Evolutionary conservation across 35 echinoderm and acorn worm species (phyloP).

Genomic region (Ophiothrix spiculata): DNA sequence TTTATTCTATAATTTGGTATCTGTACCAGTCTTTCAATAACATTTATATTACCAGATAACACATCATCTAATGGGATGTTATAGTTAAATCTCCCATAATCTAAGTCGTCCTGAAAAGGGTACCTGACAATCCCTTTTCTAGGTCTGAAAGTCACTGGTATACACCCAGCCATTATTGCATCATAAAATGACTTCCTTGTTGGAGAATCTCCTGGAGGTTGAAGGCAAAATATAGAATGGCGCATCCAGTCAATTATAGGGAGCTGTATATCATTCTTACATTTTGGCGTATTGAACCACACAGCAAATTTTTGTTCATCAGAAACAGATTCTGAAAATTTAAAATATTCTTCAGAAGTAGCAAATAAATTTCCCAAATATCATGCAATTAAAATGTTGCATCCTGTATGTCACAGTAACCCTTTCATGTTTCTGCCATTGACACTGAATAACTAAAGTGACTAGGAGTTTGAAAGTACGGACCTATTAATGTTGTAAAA

Average conservation of each 20-base stretch:
- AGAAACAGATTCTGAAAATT: constrained; percentile 23
- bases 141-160: constrained; percentile 60
- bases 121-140: constrained; percentile 37
- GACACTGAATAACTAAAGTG: no score
- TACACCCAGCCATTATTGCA: constrained; percentile 56
- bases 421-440: no score
- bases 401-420: no score
- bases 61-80: constrained; percentile 63
- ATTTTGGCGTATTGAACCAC: constrained; percentile 68
- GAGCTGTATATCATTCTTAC: constrained; percentile 37
- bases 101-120: constrained; percentile 46
- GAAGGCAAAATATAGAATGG: constrained; percentile 58
- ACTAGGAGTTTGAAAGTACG: no score
- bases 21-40: constrained; percentile 33
- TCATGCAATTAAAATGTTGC: no score
- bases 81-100: constrained; percentile 48
- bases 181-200: constrained; percentile 74
- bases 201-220: constrained; percentile 59
- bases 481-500: no score
- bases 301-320: constrained; percentile 29
- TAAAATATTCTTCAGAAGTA: constrained; percentile 34
- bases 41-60: constrained; percentile 32
- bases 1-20: constrained; percentile 42
- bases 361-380: no score
- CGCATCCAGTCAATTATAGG: constrained; percentile 71